phyloP scores from a whole-genome alignment of 2,113 vertebrate genomes.

The Shinisaurus crocodilurus region DNA sequence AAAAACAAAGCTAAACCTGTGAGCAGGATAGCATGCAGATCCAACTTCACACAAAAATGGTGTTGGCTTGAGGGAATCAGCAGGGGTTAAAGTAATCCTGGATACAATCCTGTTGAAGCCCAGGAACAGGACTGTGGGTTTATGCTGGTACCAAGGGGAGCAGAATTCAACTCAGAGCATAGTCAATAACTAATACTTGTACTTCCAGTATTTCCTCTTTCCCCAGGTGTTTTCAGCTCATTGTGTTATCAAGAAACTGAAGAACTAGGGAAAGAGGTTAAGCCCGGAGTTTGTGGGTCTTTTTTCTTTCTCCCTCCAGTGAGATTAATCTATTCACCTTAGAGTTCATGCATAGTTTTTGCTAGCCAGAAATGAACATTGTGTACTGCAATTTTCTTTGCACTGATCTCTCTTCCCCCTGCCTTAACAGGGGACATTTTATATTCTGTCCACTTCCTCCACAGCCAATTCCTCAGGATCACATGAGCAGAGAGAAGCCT shows the following conservation, averaged over 20 bases:
- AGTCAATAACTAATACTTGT: not conserved
- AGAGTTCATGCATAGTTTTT: constrained; percentile 38
- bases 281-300: not conserved
- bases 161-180: not conserved
- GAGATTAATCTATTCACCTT: constrained; percentile 21
- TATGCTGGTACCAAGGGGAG: not conserved
- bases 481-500: constrained; percentile 44
- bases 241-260: constrained; percentile 19
- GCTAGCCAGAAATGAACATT: constrained; percentile 35
- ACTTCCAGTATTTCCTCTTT: constrained; percentile 26
- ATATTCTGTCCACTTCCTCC: constrained; percentile 58
- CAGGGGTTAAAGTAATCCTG: constrained; percentile 2
- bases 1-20: not conserved
- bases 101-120: not conserved
- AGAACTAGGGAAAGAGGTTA: constrained; percentile 36
- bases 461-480: constrained; percentile 52
- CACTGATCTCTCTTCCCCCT: constrained; percentile 22
- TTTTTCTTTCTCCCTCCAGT: constrained; percentile 31
- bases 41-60: not conserved
- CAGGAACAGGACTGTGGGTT: not conserved
- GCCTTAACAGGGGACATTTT: constrained; percentile 39
- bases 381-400: constrained; percentile 25
- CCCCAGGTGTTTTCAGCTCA: constrained; percentile 18
- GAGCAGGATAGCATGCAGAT: not conserved
- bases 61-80: not conserved